phyloP scores from a whole-genome alignment of 1,140 invertebrate genomes.

The Meteorus sp. region DNA sequence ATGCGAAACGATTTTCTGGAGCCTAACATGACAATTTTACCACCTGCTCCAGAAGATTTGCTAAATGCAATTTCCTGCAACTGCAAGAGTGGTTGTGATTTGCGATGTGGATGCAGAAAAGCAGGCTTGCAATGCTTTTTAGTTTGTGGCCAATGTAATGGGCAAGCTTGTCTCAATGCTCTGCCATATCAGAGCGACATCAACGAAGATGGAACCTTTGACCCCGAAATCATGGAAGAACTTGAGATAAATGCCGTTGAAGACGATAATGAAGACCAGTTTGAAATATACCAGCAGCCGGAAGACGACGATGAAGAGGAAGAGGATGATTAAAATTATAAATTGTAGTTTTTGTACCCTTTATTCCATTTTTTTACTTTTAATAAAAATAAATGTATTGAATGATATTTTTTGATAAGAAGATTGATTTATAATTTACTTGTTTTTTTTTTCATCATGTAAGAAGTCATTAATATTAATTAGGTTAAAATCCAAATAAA shows the following conservation, averaged over 20 bases:
- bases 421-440: conserved; percentile 4
- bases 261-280: conserved; percentile 22
- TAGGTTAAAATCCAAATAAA: too few species aligned
- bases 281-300: conserved; percentile 19
- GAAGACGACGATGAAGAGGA: conserved; percentile 22
- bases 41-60: conserved; percentile 15
- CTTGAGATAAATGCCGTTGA: conserved; percentile 22
- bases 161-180: too few species aligned
- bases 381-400: conserved; percentile 14
- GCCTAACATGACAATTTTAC: conserved; percentile 14
- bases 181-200: background rate
- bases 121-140: conserved; percentile 7
- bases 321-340: conserved; percentile 18
- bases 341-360: conserved; percentile 19
- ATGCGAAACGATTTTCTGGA: conserved; percentile 8
- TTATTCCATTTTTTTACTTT: conserved; percentile 16
- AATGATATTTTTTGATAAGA: conserved; percentile 6
- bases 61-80: conserved; percentile 7
- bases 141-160: too few species aligned
- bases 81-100: conserved; percentile 20
- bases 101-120: conserved; percentile 17
- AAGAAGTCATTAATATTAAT: too few species aligned
- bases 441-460: too few species aligned
- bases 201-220: conserved; percentile 22
- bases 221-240: conserved; percentile 19